Conservation (phyloP, 2,888 invertebrate genomes). For the Pyrrhia umbra region DNA sequence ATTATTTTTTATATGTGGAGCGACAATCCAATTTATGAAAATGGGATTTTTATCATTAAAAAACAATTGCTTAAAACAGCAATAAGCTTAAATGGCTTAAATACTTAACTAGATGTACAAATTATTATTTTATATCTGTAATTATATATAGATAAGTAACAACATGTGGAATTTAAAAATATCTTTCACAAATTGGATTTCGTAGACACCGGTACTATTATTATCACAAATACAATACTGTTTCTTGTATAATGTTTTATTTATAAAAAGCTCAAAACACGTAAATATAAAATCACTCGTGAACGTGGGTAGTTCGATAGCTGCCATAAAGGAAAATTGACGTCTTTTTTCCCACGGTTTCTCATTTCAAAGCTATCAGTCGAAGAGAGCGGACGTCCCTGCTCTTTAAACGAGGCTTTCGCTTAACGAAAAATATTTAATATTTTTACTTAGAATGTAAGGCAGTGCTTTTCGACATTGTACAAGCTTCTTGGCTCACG, state of each 20-base stretch:
- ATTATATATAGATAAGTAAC: constrained; percentile 65
- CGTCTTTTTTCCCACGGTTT: constrained; percentile 60
- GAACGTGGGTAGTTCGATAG: constrained; percentile 73
- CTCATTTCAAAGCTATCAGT: constrained; percentile 74
- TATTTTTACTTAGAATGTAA: constrained; percentile 84
- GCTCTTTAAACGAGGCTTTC: constrained; percentile 68
- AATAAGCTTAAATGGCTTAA: constrained; percentile 78
- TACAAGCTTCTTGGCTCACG: constrained; percentile 80
- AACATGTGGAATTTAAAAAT: constrained; percentile 67
- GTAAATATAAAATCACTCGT: constrained; percentile 72
- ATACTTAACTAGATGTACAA: constrained; percentile 75
- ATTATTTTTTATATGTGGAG: constrained; percentile 59
- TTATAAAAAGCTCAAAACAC: constrained; percentile 87
- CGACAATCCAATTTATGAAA: constrained; percentile 80
- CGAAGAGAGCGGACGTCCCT: constrained; percentile 75
- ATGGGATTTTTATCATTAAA: constrained; percentile 66
- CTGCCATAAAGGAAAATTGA: constrained; percentile 71
- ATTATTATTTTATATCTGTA: constrained; percentile 69
- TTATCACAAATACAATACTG: constrained; percentile 75
- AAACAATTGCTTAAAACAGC: constrained; percentile 82
- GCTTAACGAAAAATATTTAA: constrained; percentile 72
- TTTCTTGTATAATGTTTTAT: constrained; percentile 70
- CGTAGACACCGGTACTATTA: constrained; percentile 65
- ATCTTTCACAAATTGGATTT: constrained; percentile 73
- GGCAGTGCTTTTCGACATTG: constrained; percentile 85